These are phyloP conservation scores for Acomys russatus DNA, from an alignment of 2,797 vertebrate species.

Conservation along the genomic window DNA sequence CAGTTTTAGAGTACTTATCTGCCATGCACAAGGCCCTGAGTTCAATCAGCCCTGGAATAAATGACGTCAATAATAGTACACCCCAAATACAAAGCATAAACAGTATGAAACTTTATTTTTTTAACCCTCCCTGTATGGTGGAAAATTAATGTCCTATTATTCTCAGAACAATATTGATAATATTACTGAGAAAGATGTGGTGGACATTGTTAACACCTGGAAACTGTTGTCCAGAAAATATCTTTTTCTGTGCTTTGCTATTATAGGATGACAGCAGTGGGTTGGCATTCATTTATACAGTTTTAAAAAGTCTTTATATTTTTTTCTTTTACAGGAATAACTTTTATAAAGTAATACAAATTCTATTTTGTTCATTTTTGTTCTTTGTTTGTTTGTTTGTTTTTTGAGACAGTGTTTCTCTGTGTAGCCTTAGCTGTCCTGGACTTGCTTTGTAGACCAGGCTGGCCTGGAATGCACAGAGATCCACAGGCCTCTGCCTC, in stretches of 20 bases:
- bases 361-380: neutral
- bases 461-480: no score
- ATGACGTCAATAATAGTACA: neutral
- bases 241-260: slow-evolving; percentile 9
- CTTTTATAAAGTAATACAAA: neutral
- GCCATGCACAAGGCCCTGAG: neutral
- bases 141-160: neutral
- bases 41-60: neutral
- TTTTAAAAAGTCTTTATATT: slow-evolving; percentile 29
- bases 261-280: slow-evolving; percentile 7
- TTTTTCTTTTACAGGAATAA: neutral
- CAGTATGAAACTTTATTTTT: neutral
- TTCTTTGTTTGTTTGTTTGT: no score
- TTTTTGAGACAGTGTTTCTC: no score
- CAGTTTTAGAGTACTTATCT: neutral
- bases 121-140: neutral
- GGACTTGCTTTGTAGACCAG: no score
- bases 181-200: slow-evolving; percentile 10
- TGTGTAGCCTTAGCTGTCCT: no score
- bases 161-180: slow-evolving; percentile 4
- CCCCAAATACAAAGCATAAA: neutral
- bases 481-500: no score
- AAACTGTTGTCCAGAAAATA: slow-evolving; percentile 21
- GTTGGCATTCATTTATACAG: slow-evolving; percentile 9
- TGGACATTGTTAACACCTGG: neutral